Conservation (phyloP, 2,113 vertebrate species). For the Gallinago media region DNA sequence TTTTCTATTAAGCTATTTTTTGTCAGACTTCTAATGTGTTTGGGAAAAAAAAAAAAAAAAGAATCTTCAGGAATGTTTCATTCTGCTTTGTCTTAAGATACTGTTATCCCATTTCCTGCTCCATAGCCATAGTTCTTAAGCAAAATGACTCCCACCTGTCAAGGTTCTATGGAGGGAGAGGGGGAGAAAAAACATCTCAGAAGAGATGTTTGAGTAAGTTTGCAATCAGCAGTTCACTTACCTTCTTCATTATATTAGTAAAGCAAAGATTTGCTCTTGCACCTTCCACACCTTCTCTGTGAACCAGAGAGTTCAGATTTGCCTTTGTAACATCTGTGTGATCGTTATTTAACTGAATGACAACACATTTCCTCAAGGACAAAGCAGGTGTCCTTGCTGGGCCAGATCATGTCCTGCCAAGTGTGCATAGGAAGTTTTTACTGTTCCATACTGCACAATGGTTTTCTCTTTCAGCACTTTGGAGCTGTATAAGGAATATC, state of each 20-base stretch:
- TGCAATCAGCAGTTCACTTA: not conserved
- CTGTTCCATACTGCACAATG: not conserved
- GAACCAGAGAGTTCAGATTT: not conserved
- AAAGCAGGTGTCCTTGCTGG: not conserved
- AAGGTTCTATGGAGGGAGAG: not conserved
- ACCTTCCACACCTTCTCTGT: not conserved
- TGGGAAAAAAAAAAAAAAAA: not conserved
- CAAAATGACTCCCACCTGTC: not conserved
- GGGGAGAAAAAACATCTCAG: not conserved
- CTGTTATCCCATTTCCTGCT: not conserved
- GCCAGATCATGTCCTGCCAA: not conserved
- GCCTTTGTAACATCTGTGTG: not conserved
- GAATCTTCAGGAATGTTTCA: not conserved
- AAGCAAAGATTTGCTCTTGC: not conserved
- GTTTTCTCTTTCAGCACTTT: constrained; percentile 78
- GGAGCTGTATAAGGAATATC: constrained; percentile 90
- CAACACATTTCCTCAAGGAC: not conserved
- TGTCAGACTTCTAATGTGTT: not conserved
- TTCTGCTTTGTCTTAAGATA: not conserved
- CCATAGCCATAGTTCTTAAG: not conserved
- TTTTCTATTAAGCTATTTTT: not conserved
- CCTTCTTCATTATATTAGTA: not conserved
- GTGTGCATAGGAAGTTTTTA: not conserved
- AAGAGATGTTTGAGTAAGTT: not conserved
- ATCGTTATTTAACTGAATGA: not conserved